These are phyloP conservation scores for Asteroscopus sphinx DNA, from an alignment of 2,888 invertebrate genomes.

Conservation along the genomic window DNA sequence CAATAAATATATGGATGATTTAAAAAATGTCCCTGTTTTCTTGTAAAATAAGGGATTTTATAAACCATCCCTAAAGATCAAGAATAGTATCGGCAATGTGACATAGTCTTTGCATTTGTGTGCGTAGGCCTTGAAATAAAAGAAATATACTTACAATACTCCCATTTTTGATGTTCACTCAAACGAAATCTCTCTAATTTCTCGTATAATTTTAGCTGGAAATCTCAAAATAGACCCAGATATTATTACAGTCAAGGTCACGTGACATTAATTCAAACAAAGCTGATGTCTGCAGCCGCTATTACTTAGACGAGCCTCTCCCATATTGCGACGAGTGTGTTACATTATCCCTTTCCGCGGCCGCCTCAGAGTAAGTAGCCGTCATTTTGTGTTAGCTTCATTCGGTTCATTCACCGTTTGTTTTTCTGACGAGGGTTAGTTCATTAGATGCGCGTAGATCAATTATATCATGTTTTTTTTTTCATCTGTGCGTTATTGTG, in stretches of 20 bases:
- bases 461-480: constrained; percentile 51
- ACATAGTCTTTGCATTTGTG: too few relatives aligned
- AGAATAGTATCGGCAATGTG: too few relatives aligned
- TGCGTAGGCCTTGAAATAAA: too few relatives aligned
- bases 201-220: too few relatives aligned
- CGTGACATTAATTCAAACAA: constrained; percentile 68
- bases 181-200: too few relatives aligned
- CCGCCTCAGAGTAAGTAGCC: constrained; percentile 63
- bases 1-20: too few relatives aligned
- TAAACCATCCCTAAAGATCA: too few relatives aligned
- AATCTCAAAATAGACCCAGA: too few relatives aligned
- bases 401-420: constrained; percentile 42
- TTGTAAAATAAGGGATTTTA: too few relatives aligned
- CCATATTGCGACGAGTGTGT: constrained; percentile 76
- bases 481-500: constrained; percentile 24
- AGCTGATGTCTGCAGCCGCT: constrained; percentile 64
- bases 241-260: constrained; percentile 39
- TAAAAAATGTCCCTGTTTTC: too few relatives aligned
- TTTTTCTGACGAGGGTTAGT: constrained; percentile 49
- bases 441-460: constrained; percentile 50
- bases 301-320: constrained; percentile 69
- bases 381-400: constrained; percentile 51
- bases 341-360: constrained; percentile 79
- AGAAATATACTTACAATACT: too few relatives aligned
- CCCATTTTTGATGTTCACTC: too few relatives aligned